Evolutionary conservation across 2,888 invertebrate genomes (phyloP).

Genomic region (Polyommatus icarus): DNA sequence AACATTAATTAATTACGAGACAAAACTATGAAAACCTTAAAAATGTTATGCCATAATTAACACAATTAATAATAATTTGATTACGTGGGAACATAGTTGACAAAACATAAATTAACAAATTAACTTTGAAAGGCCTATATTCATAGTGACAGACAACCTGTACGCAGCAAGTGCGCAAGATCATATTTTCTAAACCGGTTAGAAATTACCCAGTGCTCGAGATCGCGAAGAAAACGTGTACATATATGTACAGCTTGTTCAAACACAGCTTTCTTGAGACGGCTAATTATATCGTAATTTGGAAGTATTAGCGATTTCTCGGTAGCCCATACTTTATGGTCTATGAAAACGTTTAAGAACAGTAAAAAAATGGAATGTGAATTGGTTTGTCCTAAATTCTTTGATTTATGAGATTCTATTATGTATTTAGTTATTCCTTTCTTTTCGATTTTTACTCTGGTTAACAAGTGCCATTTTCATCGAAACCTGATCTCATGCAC

Average conservation of each 20-base stretch:
- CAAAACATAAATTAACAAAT: neutral
- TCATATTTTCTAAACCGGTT: conserved; percentile 79
- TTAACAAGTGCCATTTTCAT: too few species aligned
- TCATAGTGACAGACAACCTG: neutral
- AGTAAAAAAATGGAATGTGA: too few species aligned
- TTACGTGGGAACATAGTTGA: neutral
- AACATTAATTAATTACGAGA: too few species aligned
- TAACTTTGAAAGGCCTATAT: neutral
- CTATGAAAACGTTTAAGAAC: neutral
- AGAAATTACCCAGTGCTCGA: conserved; percentile 79
- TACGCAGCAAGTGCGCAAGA: conserved; percentile 49
- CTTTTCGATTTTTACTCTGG: too few species aligned
- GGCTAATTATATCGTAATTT: conserved; percentile 9
- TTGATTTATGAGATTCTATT: neutral
- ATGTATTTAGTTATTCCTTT: too few species aligned
- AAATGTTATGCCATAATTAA: too few species aligned
- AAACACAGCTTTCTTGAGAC: conserved; percentile 58
- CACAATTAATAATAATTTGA: neutral
- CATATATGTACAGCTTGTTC: conserved; percentile 56
- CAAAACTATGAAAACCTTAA: too few species aligned
- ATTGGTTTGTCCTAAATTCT: neutral
- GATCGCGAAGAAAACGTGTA: conserved; percentile 74
- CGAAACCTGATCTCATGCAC: too few species aligned
- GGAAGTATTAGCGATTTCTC: conserved; percentile 8
- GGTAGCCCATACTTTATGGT: neutral